Evolutionary conservation across 2,113 vertebrate species (phyloP), one percentile per base, ranked within the genome.

Genomic region (Polypterus senegalus): DNA sequence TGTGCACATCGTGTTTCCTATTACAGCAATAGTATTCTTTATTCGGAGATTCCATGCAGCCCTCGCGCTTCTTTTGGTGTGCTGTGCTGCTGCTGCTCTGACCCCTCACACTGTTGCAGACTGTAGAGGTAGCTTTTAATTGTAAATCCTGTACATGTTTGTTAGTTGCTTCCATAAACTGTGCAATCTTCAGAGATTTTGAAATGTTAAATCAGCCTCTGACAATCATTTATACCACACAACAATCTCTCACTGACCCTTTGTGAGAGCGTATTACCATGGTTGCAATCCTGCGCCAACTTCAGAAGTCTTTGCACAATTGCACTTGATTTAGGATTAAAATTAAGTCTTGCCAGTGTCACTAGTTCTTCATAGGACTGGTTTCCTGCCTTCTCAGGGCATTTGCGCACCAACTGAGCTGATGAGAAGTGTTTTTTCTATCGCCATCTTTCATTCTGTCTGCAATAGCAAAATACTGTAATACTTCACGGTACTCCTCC

Each of bases 321-420:
- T 7, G 49, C 67, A 7, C 67, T 53, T 48, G 55, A 60, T 3
- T 3, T 52, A 4, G 62, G 72, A 76, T 63, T 73, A 64, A 77
- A 73, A 70, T 54, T 64, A 63, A 60, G 59, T 64, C 68, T 78
- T 77, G 75, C n/a, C n/a, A n/a, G n/a, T n/a, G 4, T 7, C 46
- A 48, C 7, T 47, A 45, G 44, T 7, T 45, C n/a, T 9, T 5
- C 59, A 51, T 45, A 8, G n/a, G n/a, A n/a, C n/a, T n/a, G n/a
- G n/a, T n/a, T n/a, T n/a, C n/a, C n/a, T n/a, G n/a, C n/a, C n/a
- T n/a, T n/a, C n/a, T n/a, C n/a, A n/a, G n/a, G n/a, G n/a, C n/a
- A n/a, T 8, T 45, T 52, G n/a, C n/a, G n/a, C n/a, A n/a, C n/a
- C n/a, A n/a, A n/a, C n/a, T n/a, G n/a, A n/a, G n/a, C n/a, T n/a